A percentile compares a stretch with the other conserved stretches of the same genome.
These are phyloP conservation scores for Colossoma macropomum DNA, from an alignment of 2,113 vertebrate species.

Conservation along the genomic window DNA sequence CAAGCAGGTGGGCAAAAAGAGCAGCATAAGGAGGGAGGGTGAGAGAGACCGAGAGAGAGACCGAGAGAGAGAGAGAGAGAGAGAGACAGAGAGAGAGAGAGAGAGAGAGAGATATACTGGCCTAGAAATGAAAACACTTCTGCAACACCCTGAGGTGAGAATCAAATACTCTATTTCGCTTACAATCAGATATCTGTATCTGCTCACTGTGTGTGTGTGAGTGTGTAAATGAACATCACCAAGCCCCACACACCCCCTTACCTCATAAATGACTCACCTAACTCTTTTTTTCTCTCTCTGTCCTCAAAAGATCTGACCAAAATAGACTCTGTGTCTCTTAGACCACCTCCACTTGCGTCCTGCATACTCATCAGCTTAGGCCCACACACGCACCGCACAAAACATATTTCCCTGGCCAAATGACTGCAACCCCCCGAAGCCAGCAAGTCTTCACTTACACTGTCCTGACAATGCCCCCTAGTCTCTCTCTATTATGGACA, in stretches of 20 bases:
- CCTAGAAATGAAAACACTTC: background rate
- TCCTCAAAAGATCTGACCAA: slow-evolving; percentile 12
- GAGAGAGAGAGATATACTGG: background rate
- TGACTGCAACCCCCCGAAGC: background rate
- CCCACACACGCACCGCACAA: slow-evolving; percentile 54
- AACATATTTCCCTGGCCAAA: slow-evolving; percentile 6
- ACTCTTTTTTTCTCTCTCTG: background rate
- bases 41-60: background rate
- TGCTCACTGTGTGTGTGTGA: background rate
- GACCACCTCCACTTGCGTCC: slow-evolving; percentile 6
- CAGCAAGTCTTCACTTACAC: background rate
- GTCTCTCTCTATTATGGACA: background rate
- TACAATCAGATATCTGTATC: slow-evolving; percentile 3
- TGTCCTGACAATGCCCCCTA: background rate
- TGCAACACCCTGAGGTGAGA: background rate
- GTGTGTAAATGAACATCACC: background rate
- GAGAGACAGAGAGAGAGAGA: background rate
- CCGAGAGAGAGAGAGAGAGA: background rate
- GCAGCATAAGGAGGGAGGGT: background rate
- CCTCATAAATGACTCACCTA: background rate
- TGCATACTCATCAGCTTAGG: slow-evolving; percentile 46
- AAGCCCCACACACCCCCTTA: background rate
- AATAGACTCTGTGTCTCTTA: background rate
- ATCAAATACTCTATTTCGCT: background rate
- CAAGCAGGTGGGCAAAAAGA: background rate